A percentile compares a stretch with the other conserved stretches of the same genome.
These are phyloP conservation scores for Adelosebastes latens DNA, from an alignment of 2,797 vertebrate species.

Conservation along the genomic window DNA sequence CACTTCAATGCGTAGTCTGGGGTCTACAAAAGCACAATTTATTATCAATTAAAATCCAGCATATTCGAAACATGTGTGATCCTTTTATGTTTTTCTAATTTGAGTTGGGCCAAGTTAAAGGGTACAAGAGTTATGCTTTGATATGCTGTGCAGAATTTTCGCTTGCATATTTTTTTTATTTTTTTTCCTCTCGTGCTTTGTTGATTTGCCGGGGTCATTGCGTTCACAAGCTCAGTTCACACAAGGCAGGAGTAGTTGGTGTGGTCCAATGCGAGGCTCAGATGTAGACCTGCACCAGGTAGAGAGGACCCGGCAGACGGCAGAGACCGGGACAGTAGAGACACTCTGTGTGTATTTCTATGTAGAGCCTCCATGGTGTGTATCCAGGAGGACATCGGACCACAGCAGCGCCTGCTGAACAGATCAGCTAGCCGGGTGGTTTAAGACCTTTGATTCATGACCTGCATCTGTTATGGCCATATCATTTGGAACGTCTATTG, in stretches of 20 bases:
- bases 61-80: conserved; percentile 76
- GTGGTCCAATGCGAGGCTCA: conserved; percentile 32
- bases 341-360: conserved; percentile 26
- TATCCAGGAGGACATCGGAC: conserved; percentile 55
- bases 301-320: conserved; percentile 19
- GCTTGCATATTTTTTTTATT: background rate
- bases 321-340: background rate
- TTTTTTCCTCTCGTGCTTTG: conserved; percentile 29
- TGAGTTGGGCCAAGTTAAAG: conserved; percentile 39
- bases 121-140: conserved; percentile 62
- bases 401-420: conserved; percentile 67
- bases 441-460: conserved; percentile 77
- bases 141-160: conserved; percentile 49
- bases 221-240: conserved; percentile 74
- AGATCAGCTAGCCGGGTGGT: conserved; percentile 73
- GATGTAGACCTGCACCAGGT: conserved; percentile 34
- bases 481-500: conserved; percentile 60
- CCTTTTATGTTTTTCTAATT: conserved; percentile 66
- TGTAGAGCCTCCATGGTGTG: conserved; percentile 28
- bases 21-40: conserved; percentile 65
- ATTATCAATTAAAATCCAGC: conserved; percentile 72
- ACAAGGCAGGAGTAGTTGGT: conserved; percentile 48
- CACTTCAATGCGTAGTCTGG: conserved; percentile 43
- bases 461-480: conserved; percentile 79
- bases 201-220: conserved; percentile 65